phyloP scores from a whole-genome alignment of 2,113 vertebrate species.

The Todiramphus chloris region DNA sequence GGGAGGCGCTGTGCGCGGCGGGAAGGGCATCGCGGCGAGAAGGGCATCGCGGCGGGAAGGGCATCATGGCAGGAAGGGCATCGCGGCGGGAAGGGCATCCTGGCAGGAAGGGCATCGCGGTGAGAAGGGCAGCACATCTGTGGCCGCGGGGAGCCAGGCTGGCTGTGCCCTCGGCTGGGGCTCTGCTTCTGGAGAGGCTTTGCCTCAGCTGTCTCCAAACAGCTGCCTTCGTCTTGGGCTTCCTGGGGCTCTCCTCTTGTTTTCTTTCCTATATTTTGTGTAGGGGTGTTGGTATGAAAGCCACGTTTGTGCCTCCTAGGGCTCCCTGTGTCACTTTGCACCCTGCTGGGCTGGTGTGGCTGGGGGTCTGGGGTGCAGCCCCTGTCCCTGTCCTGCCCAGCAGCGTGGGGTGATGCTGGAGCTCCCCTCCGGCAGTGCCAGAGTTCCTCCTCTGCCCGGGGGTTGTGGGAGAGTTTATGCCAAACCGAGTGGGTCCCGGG shows the following conservation, averaged over 20 bases:
- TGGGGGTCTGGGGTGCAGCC: not conserved
- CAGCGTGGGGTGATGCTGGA: not conserved
- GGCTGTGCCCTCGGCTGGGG: not conserved
- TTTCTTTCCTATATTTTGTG: not conserved
- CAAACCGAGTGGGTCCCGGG: not conserved
- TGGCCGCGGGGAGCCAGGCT: rapidly evolving
- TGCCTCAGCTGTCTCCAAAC: not conserved
- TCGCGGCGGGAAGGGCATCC: too few species aligned
- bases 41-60: not conserved
- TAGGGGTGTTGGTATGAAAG: not conserved
- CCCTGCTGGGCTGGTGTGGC: not conserved
- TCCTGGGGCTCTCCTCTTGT: not conserved
- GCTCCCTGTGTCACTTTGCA: not conserved
- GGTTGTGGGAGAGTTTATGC: not conserved
- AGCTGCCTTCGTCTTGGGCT: not conserved
- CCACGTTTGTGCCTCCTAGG: not conserved
- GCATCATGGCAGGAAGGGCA: too few species aligned
- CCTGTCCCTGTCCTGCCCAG: not conserved
- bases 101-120: too few species aligned
- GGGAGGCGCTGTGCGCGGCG: not conserved
- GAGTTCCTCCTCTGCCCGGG: rapidly evolving
- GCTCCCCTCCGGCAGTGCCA: not conserved
- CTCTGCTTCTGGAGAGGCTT: not conserved
- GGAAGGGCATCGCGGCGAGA: too few species aligned
- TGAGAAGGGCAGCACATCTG: not conserved